Evolutionary conservation across 1,140 invertebrate genomes (phyloP), one percentile per base, ranked within the genome.

Genomic region (Euura lappo): DNA sequence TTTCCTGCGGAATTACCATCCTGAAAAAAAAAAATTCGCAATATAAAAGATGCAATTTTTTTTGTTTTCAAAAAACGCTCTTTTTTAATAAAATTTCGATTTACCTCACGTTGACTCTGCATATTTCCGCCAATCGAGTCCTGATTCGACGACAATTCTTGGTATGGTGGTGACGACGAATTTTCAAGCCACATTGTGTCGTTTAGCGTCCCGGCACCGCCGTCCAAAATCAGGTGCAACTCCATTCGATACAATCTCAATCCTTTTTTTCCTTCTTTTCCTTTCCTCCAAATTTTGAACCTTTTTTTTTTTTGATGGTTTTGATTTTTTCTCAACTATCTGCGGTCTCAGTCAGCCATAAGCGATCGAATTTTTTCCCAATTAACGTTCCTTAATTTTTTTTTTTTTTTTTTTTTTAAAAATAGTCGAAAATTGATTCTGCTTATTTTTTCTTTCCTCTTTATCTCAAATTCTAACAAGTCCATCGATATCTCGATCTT

Each of bases 211-310:
- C 82, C 86, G 69, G 83, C 76, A 46, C 79, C 79, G n/a, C 79
- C 66, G 69, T 86, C 84, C 84, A 86, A 84, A 45, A 83, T 85
- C 69, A 84, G 76, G 79, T 85, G 79, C 44, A 84, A 78, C 76
- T 86, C 84, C 84, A 86, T 85, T 81, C 77, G 76, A 74, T 8
- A 51, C 28, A 28, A 28, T 28, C 28, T 28, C 28, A 28, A 28
- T 28, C 28, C 28, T 28, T 28, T 51, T 51, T 51, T 51, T 51
- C 11, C 47, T 7, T 51, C 11, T 51, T 51, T 51, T n/a, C 47
- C 47, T 1, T 28, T 28, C 28, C 28, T 28, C 28, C 28, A 28
- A 28, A 28, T 28, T 28, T 28, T 28, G 28, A 28, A 0, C 28
- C 28, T 1, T 28, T 28, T 28, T 1, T 28, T 28, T 28, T 28